Evolutionary conservation across 2,888 invertebrate species (phyloP), one percentile per base, ranked within the genome.

Genomic region (Dyspetes luteomarginatus): DNA sequence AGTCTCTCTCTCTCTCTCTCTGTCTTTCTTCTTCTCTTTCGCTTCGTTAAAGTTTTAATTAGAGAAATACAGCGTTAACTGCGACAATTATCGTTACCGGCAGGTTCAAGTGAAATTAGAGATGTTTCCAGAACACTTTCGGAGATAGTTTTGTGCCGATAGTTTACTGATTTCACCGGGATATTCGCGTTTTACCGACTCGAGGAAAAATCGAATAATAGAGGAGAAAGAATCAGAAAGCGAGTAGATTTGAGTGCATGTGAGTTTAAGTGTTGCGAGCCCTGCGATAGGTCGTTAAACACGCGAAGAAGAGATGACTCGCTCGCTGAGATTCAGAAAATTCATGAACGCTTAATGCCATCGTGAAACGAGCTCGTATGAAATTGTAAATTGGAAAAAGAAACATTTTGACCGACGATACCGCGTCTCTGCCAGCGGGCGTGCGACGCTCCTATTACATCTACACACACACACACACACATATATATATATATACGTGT

Each of bases 321-420:
- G 36, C 36, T 67, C 45, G 7, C 30, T 15, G 19, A 43, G 30
- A 41, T 26, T 67, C 41, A 24, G 48, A 45, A 73, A 83, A 86
- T 85, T 84, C 84, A 85, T 83, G 84, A 81, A 76, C 78, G 82
- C 67, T 86, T 85, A 82, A 84, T 74, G 72, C 74, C 69, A 52
- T 65, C 80, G 58, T 82, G 84, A 86, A 86, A 77, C 83, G 75
- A 81, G 58, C 69, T 55, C 80, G 77, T 58, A 84, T 80, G 81
- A 85, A 87, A 86, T 85, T 82, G 84, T 81, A 85, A 86, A 84
- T 85, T 83, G 83, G 75, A 82, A 80, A 83, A 82, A 83, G 76
- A n/a, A 78, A 64, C 64, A 71, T 69, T 68, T 71, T 73, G 52
- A 64, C 75, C 71, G 30, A 58, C 76, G 55, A 62, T 81, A 73